A percentile compares a stretch with the other conserved stretches of the same genome.
Conservation (phyloP, 2,888 invertebrate species). For the Scaptomyza polygonia region DNA sequence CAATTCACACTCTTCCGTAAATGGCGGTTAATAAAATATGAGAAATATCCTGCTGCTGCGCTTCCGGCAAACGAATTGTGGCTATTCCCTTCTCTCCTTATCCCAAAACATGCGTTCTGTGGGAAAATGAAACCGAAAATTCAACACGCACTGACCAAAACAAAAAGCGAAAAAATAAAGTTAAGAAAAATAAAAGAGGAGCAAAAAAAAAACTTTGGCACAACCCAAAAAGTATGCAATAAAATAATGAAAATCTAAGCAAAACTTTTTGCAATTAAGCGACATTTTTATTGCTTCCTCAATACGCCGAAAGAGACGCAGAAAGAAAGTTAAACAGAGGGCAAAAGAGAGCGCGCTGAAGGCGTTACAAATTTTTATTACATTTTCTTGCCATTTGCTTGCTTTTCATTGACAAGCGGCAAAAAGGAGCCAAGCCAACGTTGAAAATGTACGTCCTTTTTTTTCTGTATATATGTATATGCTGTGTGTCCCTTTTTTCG, state of each 20-base stretch:
- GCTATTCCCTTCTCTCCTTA: background rate
- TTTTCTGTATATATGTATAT: conserved; percentile 4
- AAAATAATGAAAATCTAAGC: conserved; percentile 75
- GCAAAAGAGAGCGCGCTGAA: conserved; percentile 34
- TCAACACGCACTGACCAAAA: conserved; percentile 49
- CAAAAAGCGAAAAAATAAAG: background rate
- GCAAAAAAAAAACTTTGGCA: conserved; percentile 24
- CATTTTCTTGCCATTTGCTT: conserved; percentile 66
- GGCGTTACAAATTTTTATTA: conserved; percentile 73
- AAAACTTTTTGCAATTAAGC: conserved; percentile 79
- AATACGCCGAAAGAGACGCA: conserved; percentile 34
- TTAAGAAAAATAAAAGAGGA: conserved; percentile 2
- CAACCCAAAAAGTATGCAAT: conserved; percentile 64
- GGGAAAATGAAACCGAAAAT: conserved; percentile 42
- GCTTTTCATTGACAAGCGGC: conserved; percentile 65
- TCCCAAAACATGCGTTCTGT: conserved; percentile 26
- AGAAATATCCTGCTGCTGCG: conserved; percentile 42
- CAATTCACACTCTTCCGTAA: conserved; percentile 3
- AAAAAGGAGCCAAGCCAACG: conserved; percentile 25
- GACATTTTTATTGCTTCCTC: conserved; percentile 75
- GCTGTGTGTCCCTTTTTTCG: conserved; percentile 38
- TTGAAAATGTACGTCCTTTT: conserved; percentile 45
- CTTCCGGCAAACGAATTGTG: conserved; percentile 41
- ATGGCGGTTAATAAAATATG: conserved; percentile 54
- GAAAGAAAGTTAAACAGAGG: background rate